Evolutionary conservation across 2,888 invertebrate species (phyloP).

Genomic region (Phyllotreta striolata): DNA sequence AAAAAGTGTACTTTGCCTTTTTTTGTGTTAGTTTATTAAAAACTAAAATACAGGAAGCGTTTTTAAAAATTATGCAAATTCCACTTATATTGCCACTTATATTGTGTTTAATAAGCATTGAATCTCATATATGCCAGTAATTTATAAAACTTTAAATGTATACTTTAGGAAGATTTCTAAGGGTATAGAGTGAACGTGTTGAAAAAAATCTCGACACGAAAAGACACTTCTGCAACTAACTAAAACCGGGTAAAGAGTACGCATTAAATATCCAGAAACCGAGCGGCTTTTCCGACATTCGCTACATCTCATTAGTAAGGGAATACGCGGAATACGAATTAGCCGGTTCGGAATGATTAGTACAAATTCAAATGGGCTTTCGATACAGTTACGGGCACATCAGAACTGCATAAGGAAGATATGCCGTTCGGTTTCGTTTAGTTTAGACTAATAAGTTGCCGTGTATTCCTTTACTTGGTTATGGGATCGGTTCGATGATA

Average conservation of each 20-base stretch:
- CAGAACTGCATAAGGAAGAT: slow-evolving; percentile 32
- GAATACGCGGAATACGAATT: slow-evolving; percentile 34
- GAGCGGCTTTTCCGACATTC: slow-evolving; percentile 19
- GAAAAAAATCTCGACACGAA: slow-evolving; percentile 9
- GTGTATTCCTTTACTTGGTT: slow-evolving; percentile 31
- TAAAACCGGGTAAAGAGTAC: not conserved
- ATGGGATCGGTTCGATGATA: slow-evolving; percentile 32
- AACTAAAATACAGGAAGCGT: too few species aligned
- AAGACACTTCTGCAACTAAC: slow-evolving; percentile 8
- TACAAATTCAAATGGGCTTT: slow-evolving; percentile 31
- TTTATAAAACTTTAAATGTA: too few species aligned
- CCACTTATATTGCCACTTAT: too few species aligned
- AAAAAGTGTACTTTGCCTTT: too few species aligned
- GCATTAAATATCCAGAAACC: slow-evolving; percentile 8
- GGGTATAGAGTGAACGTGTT: too few species aligned
- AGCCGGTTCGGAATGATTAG: slow-evolving; percentile 25
- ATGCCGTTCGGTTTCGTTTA: slow-evolving; percentile 15
- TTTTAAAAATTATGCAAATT: too few species aligned
- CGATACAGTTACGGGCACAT: slow-evolving; percentile 32
- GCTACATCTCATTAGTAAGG: slow-evolving; percentile 33
- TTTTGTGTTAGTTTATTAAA: too few species aligned
- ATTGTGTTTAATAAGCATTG: too few species aligned
- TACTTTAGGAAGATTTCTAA: too few species aligned
- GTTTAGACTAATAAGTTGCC: slow-evolving; percentile 32
- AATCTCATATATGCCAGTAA: too few species aligned